Conservation (phyloP, 2,888 invertebrate genomes). For the Tanaodytes sp. region DNA sequence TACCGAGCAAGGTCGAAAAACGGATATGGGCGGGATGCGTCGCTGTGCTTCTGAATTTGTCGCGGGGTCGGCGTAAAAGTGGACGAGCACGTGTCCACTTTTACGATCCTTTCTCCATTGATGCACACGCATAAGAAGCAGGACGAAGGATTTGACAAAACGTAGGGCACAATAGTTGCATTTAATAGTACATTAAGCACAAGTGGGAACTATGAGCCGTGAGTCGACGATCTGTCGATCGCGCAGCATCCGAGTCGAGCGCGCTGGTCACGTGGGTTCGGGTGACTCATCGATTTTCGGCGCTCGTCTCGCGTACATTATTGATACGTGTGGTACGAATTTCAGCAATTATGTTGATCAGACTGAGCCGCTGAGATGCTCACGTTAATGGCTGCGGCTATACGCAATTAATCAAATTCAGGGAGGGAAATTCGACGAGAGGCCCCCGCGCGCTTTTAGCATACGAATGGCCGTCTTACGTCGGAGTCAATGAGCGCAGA, state of each 20-base stretch:
- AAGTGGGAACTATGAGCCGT: conserved; percentile 52
- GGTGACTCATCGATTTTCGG: conserved; percentile 36
- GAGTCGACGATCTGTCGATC: conserved; percentile 29
- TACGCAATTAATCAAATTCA: conserved; percentile 29
- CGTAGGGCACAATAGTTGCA: conserved; percentile 68
- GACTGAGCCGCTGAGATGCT: background rate
- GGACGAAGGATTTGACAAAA: conserved; percentile 67
- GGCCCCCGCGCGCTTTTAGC: too few species aligned
- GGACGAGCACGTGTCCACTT: conserved; percentile 63
- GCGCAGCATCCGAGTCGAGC: conserved; percentile 36
- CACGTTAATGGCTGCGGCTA: conserved; percentile 7
- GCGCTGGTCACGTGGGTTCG: too few species aligned
- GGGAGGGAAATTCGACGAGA: conserved; percentile 5
- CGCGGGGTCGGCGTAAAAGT: conserved; percentile 49
- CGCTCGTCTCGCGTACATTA: background rate
- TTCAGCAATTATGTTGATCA: conserved; percentile 41
- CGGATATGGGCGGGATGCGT: conserved; percentile 61
- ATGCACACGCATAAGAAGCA: too few species aligned
- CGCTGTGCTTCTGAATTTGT: conserved; percentile 66
- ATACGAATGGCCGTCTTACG: too few species aligned
- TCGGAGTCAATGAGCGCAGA: conserved; percentile 5
- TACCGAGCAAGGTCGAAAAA: conserved; percentile 10
- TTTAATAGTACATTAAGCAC: conserved; percentile 72
- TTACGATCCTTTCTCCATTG: conserved; percentile 36
- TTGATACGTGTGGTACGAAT: conserved; percentile 26